Evolutionary conservation across 2,797 vertebrate genomes (phyloP).

Genomic region (Lateolabrax maculatus): DNA sequence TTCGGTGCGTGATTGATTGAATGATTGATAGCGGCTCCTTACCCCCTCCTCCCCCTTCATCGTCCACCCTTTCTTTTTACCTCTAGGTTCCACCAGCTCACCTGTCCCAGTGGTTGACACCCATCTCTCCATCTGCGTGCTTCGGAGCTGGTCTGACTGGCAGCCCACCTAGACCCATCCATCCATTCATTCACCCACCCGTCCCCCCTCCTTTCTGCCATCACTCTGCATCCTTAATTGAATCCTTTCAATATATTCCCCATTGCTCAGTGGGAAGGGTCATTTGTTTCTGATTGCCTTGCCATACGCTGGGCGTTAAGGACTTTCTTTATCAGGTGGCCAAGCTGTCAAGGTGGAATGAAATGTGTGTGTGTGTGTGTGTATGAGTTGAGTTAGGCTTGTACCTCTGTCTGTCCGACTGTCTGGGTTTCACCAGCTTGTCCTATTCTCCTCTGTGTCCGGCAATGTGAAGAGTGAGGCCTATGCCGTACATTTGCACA

Average conservation of each 20-base stretch:
- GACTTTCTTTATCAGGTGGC: constrained; percentile 36
- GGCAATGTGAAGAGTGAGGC: constrained; percentile 9
- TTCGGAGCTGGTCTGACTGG: constrained; percentile 45
- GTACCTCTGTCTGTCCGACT: constrained; percentile 20
- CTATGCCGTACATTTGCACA: neutral
- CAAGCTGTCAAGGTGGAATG: constrained; percentile 31
- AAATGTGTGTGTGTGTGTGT: constrained; percentile 23
- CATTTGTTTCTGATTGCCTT: constrained; percentile 68
- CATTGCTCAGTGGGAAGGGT: constrained; percentile 60
- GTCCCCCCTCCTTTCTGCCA: neutral
- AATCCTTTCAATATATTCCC: constrained; percentile 66
- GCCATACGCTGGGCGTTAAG: constrained; percentile 43
- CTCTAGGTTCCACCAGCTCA: constrained; percentile 53
- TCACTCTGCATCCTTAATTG: constrained; percentile 66
- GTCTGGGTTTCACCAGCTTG: constrained; percentile 14
- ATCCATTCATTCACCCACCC: constrained; percentile 4
- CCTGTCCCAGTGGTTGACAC: constrained; percentile 53
- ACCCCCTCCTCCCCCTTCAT: neutral
- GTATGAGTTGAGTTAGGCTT: neutral
- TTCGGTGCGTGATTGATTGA: constrained; percentile 46
- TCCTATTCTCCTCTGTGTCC: constrained; percentile 36
- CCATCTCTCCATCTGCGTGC: constrained; percentile 41
- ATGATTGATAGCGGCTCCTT: constrained; percentile 34
- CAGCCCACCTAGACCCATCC: constrained; percentile 44
- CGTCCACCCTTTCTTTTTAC: constrained; percentile 20